A percentile compares a stretch with the other conserved stretches of the same genome.
These are phyloP conservation scores for Drosophila ezoana DNA, from an alignment of 2,888 invertebrate species.

Conservation along the genomic window DNA sequence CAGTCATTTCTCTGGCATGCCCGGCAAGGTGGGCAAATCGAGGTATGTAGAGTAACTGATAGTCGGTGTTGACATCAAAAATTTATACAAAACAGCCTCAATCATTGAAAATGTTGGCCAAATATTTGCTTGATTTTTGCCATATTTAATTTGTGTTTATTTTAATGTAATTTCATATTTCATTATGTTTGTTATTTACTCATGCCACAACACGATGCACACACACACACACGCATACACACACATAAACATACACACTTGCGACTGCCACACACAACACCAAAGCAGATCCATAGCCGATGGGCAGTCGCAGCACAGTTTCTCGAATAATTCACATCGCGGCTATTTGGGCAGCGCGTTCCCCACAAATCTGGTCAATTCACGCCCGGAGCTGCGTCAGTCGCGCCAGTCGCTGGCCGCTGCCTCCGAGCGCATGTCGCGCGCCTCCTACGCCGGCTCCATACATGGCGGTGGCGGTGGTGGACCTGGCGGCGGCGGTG, in stretches of 20 bases:
- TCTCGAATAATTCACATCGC: conserved; percentile 92
- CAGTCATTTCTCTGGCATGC: conserved; percentile 90
- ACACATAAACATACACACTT: conserved; percentile 19
- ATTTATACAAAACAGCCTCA: background rate
- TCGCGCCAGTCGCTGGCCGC: conserved; percentile 94
- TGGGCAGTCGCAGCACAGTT: conserved; percentile 95
- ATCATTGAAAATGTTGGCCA: conserved; percentile 23
- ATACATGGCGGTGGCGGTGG: conserved; percentile 85
- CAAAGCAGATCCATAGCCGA: conserved; percentile 91
- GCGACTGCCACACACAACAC: background rate
- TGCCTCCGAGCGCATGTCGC: conserved; percentile 92
- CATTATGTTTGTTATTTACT: conserved; percentile 46
- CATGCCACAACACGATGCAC: conserved; percentile 28
- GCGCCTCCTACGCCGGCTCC: conserved; percentile 89
- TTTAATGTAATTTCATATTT: conserved; percentile 53
- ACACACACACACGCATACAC: conserved; percentile 17
- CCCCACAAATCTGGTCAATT: conserved; percentile 91
- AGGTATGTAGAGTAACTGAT: conserved; percentile 81
- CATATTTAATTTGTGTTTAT: conserved; percentile 42
- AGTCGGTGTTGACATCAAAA: background rate
- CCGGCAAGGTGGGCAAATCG: conserved; percentile 85
- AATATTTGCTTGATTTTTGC: conserved; percentile 41
- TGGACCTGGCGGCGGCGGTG: conserved; percentile 37
- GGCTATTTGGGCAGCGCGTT: conserved; percentile 88
- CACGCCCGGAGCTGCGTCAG: conserved; percentile 92